Evolutionary conservation across 2,113 vertebrate genomes (phyloP), one percentile per base, ranked within the genome.

Genomic region (Sciurus niger): DNA sequence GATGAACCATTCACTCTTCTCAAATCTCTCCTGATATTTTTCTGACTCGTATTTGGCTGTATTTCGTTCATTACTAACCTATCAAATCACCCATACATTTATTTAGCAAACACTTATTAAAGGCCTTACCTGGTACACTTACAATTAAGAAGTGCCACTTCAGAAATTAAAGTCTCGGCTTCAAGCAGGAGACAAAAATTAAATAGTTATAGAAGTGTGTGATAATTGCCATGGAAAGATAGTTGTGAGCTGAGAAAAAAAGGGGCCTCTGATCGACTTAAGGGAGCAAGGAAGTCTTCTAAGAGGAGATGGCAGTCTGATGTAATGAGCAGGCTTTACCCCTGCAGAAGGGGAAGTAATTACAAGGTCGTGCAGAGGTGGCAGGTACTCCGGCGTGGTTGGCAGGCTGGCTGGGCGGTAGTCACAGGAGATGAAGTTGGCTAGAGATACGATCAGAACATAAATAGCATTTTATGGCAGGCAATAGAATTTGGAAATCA

Each of bases 391-490:
- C 79, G 43, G 8, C 28, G 34, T 48, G 76, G 43, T 8, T 76
- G 84, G 46, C 76, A 79, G 65, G 24, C 48, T 92, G 65, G 22
- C n/a, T 93, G 22, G 51, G n/a, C 73, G 83, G 74, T 18, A 37
- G 53, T 85, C 78, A 48, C 32, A 76, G 76, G 78, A 78, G 78
- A 37, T 12, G 28, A 73, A 95, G 89, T 74, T 74, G 91, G 28
- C 85, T 78, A 10, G 46, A 91, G 68, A 53, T 70, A 77, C 4
- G 12, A 79, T 48, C 24, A 32, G 82, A 95, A 70, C 34, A 78
- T 91, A 91, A 95, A 90, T 51, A 94, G 43, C 85, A 82, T 80
- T 93, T 89, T 55, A 60, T 94, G 93, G 85, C 85, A 97, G 51
- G 68, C 85, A 95, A 37, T 74, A 34, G 43, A 85, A 60, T 82